phyloP scores from a whole-genome alignment of 53 echinoderm and acorn worm genomes.

The Stichopus horrens region DNA sequence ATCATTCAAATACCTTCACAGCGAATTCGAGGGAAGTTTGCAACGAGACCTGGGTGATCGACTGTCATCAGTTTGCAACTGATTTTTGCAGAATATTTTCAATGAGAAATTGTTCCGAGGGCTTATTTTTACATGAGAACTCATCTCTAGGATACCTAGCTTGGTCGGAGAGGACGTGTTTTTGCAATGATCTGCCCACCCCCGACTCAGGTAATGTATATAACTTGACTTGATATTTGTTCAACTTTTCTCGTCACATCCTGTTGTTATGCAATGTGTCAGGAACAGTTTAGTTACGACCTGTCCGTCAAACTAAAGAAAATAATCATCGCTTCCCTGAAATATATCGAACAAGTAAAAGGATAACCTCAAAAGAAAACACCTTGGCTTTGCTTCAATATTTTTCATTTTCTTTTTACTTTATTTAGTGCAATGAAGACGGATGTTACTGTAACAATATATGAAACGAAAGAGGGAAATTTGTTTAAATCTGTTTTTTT shows the following conservation, averaged over 20 bases:
- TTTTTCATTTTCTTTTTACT: too few relatives aligned
- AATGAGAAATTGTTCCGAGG: constrained; percentile 16
- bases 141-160: background rate
- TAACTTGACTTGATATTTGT: background rate
- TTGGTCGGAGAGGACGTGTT: background rate
- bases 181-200: constrained; percentile 1
- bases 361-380: too few relatives aligned
- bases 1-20: background rate
- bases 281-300: background rate
- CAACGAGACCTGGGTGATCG: background rate
- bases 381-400: too few relatives aligned
- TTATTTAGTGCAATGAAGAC: too few relatives aligned
- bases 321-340: background rate
- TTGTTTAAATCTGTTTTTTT: too few relatives aligned
- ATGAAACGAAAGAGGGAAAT: too few relatives aligned
- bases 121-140: background rate
- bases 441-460: too few relatives aligned
- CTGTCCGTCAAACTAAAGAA: background rate
- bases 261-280: background rate
- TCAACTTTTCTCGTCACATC: background rate
- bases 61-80: background rate
- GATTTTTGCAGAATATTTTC: background rate
- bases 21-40: background rate
- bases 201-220: background rate
- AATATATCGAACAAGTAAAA: background rate